Evolutionary conservation across 2,797 vertebrate species (phyloP).

Genomic region (Myioborus miniatus): DNA sequence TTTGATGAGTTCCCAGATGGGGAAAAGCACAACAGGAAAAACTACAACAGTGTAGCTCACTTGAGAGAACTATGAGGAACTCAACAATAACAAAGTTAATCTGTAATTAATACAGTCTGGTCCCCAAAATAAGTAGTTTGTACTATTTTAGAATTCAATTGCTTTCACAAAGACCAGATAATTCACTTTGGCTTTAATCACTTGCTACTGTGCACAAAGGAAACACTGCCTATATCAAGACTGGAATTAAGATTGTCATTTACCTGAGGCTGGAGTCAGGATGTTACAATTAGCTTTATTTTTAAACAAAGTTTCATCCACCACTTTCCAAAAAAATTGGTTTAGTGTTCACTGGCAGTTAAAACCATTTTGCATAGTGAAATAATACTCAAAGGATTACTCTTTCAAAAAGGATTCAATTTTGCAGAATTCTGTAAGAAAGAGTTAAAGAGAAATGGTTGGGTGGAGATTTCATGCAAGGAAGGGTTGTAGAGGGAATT

Average conservation of each 20-base stretch:
- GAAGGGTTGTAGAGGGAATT: background rate
- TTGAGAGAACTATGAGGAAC: background rate
- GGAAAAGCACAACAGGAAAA: background rate
- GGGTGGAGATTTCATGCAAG: conserved; percentile 16
- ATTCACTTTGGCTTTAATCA: background rate
- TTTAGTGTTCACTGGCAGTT: conserved; percentile 17
- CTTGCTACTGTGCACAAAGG: background rate
- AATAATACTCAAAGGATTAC: background rate
- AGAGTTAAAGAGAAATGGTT: background rate
- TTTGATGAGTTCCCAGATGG: background rate
- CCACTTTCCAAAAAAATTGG: background rate
- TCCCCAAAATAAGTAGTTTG: background rate
- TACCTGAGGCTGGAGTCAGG: background rate
- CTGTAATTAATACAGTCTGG: background rate
- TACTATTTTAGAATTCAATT: background rate
- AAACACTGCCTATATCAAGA: background rate
- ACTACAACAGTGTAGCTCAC: background rate
- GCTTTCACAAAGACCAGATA: background rate
- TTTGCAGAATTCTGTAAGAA: background rate
- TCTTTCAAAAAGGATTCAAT: background rate
- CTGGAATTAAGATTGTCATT: background rate
- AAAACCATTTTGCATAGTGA: conserved; percentile 14
- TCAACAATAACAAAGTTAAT: background rate
- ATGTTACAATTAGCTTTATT: conserved; percentile 21
- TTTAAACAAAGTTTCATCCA: background rate